Base-by-base conservation (phyloP, 2,113 vertebrate species). In the Hippoglossus stenolepis region DNA sequence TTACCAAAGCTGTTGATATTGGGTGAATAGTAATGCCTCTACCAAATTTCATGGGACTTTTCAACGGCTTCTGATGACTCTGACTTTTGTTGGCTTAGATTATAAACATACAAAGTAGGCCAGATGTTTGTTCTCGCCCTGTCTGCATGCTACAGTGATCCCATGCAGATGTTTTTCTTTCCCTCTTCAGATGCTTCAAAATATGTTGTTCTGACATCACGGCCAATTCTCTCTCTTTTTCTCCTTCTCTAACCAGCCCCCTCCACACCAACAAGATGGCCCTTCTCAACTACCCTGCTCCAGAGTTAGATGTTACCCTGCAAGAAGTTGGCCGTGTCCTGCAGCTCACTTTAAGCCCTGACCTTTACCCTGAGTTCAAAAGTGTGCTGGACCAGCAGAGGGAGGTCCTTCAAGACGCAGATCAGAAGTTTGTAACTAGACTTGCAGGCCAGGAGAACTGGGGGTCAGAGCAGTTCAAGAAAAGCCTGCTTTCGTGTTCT, bases 381-480 rank as follows among this genome's bases (percentile, higher is more conserved):
- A 83, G 17, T 35, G 85, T 86, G 0, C 81, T 95, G 24, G 71
- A 82, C 6, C 84, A 92, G 64, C 92, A 95, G 84, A 90, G 51
- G 45, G 88, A 78, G 38, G 63, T 72, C 8, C 91, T 95, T 40
- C 83, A 87, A 69, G 88, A 89, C 2, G 78, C 72, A 14, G 92
- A 95, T 6, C 28, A 80, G 61, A 80, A 84, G 26, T 65, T 93
- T 26, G 21, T 57, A 17, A 17, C 85, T 12, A 31, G 4, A 0
- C 77, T 77, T 18, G 65, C 80, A 1, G 88, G 89, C 47, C 76
- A 82, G 2, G 94, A 95, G 68, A 95, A 95, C 65, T 95, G 95
- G 95, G 95, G 93, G 69, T 94, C 95, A 0, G 82, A 90, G 47
- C 90, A 94, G 63, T 95, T 95, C 87, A 95, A 95, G 79, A 91